Base-by-base conservation (phyloP, 2,888 invertebrate genomes). In the Acrobasis consociella region DNA sequence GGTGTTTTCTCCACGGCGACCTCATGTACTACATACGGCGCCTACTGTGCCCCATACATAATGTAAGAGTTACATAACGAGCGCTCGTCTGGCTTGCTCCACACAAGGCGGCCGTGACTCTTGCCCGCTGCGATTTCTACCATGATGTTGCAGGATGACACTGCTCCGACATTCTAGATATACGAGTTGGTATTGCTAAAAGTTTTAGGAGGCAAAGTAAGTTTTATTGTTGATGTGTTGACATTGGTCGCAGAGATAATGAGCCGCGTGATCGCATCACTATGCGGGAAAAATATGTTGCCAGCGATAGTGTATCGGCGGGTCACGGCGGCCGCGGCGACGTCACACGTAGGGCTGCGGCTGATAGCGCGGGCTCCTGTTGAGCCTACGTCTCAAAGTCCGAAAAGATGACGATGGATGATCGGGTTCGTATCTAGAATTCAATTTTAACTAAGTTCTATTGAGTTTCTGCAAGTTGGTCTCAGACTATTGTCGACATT, bases 1-100 rank as follows among this genome's bases (percentile, higher is more conserved):
- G 15, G 15, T 39, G 39, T 55, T 55, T 39, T n/a, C n/a, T n/a
- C 15, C n/a, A 13, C 38, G 8, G 16, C 56, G 56, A 56, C 56
- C 56, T 56, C 42, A 42, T 56, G 56, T 56, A 56, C 56, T 56
- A 56, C 56, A 56, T 42, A 22, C 42, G 42, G 17, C 9, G 11
- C 56, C 55, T 39, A 55, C 55, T 39, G 37, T 37, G 55, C n/a
- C 22, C 42, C 56, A 56, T 42, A 46, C 56, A 56, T 56, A 46
- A 42, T 56, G 56, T 56, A 22, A 56, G 42, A 42, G 56, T 56
- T 56, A 42, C 16, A 55, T 42, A 56, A 56, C 15, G 22, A 51
- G 51, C n/a, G 15, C 0, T 31, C n/a, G 10, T 42, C 42, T 42
- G 11, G 53, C 53, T 39, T 55, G 55, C 55, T 55, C 55, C 39